Conservation (phyloP, 1,140 invertebrate species). For the Drosophila carrolli region DNA sequence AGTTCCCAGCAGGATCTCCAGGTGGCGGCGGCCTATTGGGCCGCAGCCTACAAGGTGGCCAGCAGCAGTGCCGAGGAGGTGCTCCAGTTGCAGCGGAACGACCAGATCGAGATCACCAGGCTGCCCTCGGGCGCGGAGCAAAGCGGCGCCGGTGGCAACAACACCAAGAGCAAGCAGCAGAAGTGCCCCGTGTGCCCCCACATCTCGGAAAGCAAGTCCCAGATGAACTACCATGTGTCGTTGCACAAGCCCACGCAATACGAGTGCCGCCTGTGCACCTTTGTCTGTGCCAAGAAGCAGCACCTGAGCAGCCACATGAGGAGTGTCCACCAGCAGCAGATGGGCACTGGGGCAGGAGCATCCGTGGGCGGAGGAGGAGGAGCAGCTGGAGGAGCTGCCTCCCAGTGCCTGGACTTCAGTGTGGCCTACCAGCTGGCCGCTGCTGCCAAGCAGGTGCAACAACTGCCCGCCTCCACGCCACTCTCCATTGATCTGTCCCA, state of each 20-base stretch:
- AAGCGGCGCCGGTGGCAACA: slow-evolving; percentile 21
- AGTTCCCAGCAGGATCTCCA: slow-evolving; percentile 74
- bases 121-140: slow-evolving; percentile 35
- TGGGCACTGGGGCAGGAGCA: slow-evolving; percentile 3
- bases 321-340: slow-evolving; percentile 78
- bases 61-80: slow-evolving; percentile 64
- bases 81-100: slow-evolving; percentile 75
- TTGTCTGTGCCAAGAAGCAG: slow-evolving; percentile 92
- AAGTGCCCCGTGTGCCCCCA: slow-evolving; percentile 91
- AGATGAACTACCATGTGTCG: slow-evolving; percentile 93
- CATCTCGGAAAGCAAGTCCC: slow-evolving; percentile 92
- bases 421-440: slow-evolving; percentile 81
- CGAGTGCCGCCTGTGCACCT: slow-evolving; percentile 92
- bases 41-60: slow-evolving; percentile 63
- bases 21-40: slow-evolving; percentile 67
- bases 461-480: slow-evolving; percentile 40
- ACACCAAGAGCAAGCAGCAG: slow-evolving; percentile 86
- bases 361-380: not conserved
- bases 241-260: slow-evolving; percentile 91
- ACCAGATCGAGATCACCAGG: slow-evolving; percentile 81
- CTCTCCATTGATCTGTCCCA: slow-evolving; percentile 64
- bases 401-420: slow-evolving; percentile 82
- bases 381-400: not conserved
- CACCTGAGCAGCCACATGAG: slow-evolving; percentile 91
- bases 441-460: slow-evolving; percentile 76